phyloP scores from a whole-genome alignment of 2,888 invertebrate species.

The Villa cingulata region DNA sequence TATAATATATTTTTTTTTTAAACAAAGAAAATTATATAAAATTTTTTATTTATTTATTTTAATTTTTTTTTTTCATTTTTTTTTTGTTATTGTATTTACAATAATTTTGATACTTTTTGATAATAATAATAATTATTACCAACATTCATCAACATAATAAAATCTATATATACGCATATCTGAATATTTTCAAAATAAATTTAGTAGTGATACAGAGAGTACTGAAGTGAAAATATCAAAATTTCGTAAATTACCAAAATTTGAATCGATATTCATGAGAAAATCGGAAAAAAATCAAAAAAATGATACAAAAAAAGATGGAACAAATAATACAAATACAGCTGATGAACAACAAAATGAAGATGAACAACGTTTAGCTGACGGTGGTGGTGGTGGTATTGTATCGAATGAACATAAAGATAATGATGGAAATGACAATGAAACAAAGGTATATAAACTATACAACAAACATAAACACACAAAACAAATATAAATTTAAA shows the following conservation, averaged over 20 bases:
- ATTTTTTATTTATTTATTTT: too few species aligned
- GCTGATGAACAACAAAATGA: constrained; percentile 18
- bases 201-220: constrained; percentile 56
- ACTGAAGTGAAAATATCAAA: constrained; percentile 37
- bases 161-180: too few species aligned
- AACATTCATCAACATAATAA: too few species aligned
- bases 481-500: too few species aligned
- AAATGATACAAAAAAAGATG: constrained; percentile 9
- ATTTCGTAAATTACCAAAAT: constrained; percentile 22
- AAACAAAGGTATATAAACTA: constrained; percentile 27
- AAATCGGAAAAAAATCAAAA: constrained; percentile 22
- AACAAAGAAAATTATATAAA: too few species aligned
- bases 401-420: constrained; percentile 18
- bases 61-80: too few species aligned
- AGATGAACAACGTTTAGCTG: constrained; percentile 16
- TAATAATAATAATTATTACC: too few species aligned
- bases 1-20: too few species aligned
- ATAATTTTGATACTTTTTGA: too few species aligned
- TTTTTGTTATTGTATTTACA: too few species aligned
- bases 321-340: not conserved
- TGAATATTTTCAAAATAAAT: constrained; percentile 16
- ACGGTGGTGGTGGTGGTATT: constrained; percentile 12
- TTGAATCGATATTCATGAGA: constrained; percentile 31
- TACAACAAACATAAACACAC: too few species aligned
- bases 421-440: constrained; percentile 31